Base-by-base conservation (phyloP, 2,888 invertebrate genomes). In the Nysson spinosus region DNA sequence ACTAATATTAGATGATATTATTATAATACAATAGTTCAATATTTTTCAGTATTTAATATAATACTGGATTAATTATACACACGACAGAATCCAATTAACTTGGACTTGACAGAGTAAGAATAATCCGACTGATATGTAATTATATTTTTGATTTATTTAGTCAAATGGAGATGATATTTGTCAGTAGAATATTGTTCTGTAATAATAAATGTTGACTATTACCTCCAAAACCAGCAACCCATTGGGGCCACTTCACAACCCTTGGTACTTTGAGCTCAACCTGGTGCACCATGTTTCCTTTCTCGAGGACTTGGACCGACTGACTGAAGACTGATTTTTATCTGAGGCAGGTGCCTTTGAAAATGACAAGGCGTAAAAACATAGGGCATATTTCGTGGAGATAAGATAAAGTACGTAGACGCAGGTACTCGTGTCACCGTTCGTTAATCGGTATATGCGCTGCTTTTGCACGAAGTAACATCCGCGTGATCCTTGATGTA, bases 171-270 rank as follows among this genome's bases (percentile, higher is more conserved):
- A n/a, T n/a, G n/a, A n/a, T n/a, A n/a, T n/a, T n/a, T n/a, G n/a
- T n/a, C n/a, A n/a, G n/a, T n/a, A n/a, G n/a, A n/a, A n/a, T n/a
- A n/a, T n/a, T n/a, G n/a, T n/a, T n/a, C n/a, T n/a, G n/a, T n/a
- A n/a, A 30, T 9, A n/a, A 30, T 30, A 14, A 4, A 12, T 26
- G n/a, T 7, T 37, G 20, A 6, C 32, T 6, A 5, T 40, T 28
- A 70, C 76, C 75, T 63, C 72, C 78, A 7, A 51, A 7, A 19
- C 62, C 63, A 1, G 52, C 66, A 1, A 77, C 30, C 78, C 78
- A 77, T 61, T 77, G 78, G 1, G 69, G 65, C 77, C 76, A 77
- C 0, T 30, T 39, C 1, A 50, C 28, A 9, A 7, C 54, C 0
- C 5, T 46, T 3, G 12, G 4, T 14, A 7, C 4, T 24, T 47